Percentiles rank a stretch among this genome's conserved stretches.
phyloP scores from a whole-genome alignment of 1,140 invertebrate genomes.

The Eumaeus atala region DNA sequence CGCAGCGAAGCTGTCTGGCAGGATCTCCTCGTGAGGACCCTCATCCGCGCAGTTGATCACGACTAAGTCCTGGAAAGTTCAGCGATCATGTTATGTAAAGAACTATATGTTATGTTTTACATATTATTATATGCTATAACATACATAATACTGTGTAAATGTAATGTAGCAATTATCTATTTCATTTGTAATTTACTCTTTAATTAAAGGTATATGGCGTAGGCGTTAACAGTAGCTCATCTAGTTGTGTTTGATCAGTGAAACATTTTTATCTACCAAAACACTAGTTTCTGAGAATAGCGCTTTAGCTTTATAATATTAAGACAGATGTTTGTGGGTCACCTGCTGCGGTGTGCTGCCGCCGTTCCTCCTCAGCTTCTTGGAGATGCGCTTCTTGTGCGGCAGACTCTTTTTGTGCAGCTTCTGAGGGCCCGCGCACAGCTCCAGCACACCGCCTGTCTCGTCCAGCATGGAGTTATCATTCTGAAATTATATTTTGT shows the following conservation, averaged over 20 bases:
- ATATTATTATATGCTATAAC: too few species aligned
- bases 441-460: slow-evolving; percentile 39
- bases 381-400: slow-evolving; percentile 80
- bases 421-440: slow-evolving; percentile 44
- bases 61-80: slow-evolving; percentile 43
- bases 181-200: too few species aligned
- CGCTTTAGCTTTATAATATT: too few species aligned
- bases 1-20: slow-evolving; percentile 51
- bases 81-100: slow-evolving; percentile 4
- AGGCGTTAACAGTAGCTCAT: too few species aligned
- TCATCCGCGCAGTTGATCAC: slow-evolving; percentile 54
- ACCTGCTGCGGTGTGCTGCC: slow-evolving; percentile 53
- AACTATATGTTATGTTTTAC: slow-evolving; percentile 17
- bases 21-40: slow-evolving; percentile 49
- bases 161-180: not conserved
- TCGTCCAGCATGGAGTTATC: slow-evolving; percentile 35
- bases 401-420: slow-evolving; percentile 77
- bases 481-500: slow-evolving; percentile 24
- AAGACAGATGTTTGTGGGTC: not conserved
- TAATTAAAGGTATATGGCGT: too few species aligned
- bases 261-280: too few species aligned
- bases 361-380: slow-evolving; percentile 75
- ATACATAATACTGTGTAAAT: not conserved
- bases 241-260: too few species aligned
- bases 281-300: too few species aligned